Conservation (phyloP, 2,113 vertebrate genomes). For the Rhabdomys dilectus region DNA sequence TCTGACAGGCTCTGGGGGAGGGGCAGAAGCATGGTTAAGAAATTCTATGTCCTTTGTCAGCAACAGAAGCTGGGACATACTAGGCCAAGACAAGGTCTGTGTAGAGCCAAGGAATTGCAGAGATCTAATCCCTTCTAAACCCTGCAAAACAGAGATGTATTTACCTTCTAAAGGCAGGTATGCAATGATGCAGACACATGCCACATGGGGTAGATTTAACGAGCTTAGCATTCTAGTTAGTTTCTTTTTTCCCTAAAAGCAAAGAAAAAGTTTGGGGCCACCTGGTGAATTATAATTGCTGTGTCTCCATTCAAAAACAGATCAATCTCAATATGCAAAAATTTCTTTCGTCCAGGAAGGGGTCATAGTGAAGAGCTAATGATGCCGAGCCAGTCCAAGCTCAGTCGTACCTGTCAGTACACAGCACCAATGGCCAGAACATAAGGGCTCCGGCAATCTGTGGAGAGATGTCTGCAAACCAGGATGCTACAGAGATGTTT, state of each 20-base stretch:
- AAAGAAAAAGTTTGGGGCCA: conserved; percentile 37
- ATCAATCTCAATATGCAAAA: conserved; percentile 3
- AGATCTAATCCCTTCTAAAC: conserved; percentile 11
- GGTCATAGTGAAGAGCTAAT: not conserved
- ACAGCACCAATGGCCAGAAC: accelerated
- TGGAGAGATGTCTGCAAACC: accelerated
- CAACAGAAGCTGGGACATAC: not conserved
- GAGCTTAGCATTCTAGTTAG: conserved; percentile 54
- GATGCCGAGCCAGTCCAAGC: not conserved
- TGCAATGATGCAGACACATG: not conserved
- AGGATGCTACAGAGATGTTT: not conserved
- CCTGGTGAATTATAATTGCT: conserved; percentile 45
- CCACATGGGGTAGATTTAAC: conserved; percentile 55
- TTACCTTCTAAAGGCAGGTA: not conserved
- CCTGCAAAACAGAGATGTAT: not conserved
- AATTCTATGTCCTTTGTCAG: not conserved
- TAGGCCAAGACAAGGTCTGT: not conserved
- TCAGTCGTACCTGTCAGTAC: accelerated
- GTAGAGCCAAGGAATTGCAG: not conserved
- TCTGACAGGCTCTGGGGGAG: not conserved
- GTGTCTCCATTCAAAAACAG: not conserved
- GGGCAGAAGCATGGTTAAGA: accelerated
- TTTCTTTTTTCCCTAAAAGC: conserved; percentile 58
- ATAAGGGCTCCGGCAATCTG: accelerated
- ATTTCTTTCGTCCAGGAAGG: not conserved